Percentiles rank a stretch among this genome's conserved stretches.
Conservation (phyloP, 2,797 vertebrate genomes). For the Yasuhikotakia modesta region DNA sequence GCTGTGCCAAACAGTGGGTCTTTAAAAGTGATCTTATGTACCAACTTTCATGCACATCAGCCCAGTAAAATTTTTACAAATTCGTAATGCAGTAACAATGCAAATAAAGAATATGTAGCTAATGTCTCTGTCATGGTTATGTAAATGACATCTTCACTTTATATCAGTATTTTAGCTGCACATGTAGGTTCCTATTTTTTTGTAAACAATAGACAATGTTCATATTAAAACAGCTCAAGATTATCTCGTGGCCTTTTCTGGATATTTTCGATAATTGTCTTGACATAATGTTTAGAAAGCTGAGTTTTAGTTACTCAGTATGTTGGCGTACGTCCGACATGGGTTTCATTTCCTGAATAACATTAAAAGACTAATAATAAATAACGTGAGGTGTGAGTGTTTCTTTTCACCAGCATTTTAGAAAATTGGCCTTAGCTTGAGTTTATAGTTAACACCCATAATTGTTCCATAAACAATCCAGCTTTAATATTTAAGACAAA, state of each 20-base stretch:
- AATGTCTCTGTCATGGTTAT: neutral
- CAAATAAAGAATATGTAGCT: conserved; percentile 24
- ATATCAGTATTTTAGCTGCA: neutral
- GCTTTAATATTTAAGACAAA: neutral
- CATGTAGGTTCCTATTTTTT: neutral
- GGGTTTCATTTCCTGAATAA: neutral
- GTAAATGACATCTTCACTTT: neutral
- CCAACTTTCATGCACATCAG: neutral
- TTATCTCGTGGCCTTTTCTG: neutral
- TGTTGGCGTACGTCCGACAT: neutral
- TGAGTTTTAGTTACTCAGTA: neutral
- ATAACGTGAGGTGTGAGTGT: neutral
- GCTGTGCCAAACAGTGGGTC: neutral
- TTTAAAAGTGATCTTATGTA: neutral
- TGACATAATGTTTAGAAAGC: neutral
- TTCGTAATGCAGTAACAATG: conserved; percentile 43
- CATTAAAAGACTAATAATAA: conserved; percentile 5
- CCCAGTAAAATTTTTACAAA: conserved; percentile 1
- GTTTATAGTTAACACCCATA: neutral
- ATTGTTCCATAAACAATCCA: neutral
- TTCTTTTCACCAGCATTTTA: neutral
- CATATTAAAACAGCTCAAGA: conserved; percentile 9
- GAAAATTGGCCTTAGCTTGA: neutral
- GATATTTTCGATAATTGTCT: neutral
- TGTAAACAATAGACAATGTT: neutral